Evolutionary conservation across 2,113 vertebrate genomes (phyloP).

Genomic region (Tragulus kanchil): DNA sequence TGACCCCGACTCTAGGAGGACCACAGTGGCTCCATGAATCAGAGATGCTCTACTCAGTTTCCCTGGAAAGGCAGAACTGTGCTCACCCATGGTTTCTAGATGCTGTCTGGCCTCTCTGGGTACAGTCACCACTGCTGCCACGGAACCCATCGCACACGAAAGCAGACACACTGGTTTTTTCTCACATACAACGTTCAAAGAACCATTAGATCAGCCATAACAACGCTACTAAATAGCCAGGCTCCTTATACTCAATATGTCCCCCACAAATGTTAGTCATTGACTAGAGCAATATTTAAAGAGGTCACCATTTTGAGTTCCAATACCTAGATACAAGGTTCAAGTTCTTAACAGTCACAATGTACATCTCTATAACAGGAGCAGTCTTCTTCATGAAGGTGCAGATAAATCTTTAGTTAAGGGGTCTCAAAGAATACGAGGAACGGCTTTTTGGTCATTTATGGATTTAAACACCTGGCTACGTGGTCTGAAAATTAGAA

Average conservation of each 20-base stretch:
- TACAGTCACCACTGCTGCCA: neutral
- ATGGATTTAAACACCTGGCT: neutral
- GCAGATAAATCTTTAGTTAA: neutral
- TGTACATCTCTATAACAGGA: neutral
- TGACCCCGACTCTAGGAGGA: neutral
- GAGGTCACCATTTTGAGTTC: neutral
- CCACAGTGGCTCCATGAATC: too few species aligned
- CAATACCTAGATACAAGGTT: neutral
- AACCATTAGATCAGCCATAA: neutral
- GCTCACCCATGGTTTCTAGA: neutral
- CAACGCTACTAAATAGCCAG: neutral
- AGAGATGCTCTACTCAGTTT: neutral
- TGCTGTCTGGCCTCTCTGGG: neutral
- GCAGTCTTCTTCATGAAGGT: neutral
- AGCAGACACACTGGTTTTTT: neutral
- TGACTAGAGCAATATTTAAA: neutral
- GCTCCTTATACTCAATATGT: neutral
- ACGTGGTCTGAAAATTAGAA: slow-evolving; percentile 14
- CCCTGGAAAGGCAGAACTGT: neutral
- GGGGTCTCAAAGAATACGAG: neutral
- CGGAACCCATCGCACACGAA: neutral
- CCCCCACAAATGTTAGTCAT: neutral
- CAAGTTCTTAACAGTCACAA: neutral
- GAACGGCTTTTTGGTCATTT: neutral
- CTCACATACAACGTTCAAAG: neutral